A percentile compares a stretch with the other conserved stretches of the same genome.
phyloP scores from a whole-genome alignment of 2,888 invertebrate genomes.

The Mamestra brassicae region DNA sequence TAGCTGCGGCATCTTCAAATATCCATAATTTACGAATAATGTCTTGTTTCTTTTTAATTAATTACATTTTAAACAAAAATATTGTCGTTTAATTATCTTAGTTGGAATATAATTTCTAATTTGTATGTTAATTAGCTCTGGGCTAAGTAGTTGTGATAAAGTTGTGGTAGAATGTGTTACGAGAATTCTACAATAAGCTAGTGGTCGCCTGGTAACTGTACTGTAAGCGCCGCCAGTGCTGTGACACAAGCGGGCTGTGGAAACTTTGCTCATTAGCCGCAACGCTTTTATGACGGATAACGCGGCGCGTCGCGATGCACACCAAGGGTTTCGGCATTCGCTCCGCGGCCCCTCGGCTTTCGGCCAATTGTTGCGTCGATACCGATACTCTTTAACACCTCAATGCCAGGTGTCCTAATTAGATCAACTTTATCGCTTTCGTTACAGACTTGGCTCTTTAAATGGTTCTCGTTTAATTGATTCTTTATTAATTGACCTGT shows the following conservation, averaged over 20 bases:
- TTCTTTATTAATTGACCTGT: conserved; percentile 26
- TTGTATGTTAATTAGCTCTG: conserved; percentile 53
- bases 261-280: conserved; percentile 77
- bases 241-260: conserved; percentile 58
- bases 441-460: conserved; percentile 6
- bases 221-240: conserved; percentile 45
- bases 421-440: conserved; percentile 39
- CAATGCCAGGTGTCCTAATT: conserved; percentile 50
- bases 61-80: conserved; percentile 26
- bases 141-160: conserved; percentile 28
- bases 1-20: conserved; percentile 39
- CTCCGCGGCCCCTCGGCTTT: conserved; percentile 40
- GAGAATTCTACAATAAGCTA: conserved; percentile 49
- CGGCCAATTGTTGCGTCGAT: conserved; percentile 57
- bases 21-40: conserved; percentile 22
- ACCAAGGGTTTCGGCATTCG: conserved; percentile 48
- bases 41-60: conserved; percentile 37
- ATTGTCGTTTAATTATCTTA: conserved; percentile 44
- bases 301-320: conserved; percentile 51
- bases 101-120: conserved; percentile 40
- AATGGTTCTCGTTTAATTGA: conserved; percentile 34
- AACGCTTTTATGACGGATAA: conserved; percentile 69
- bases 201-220: conserved; percentile 43
- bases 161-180: conserved; percentile 38
- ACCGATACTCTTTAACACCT: conserved; percentile 21